These are phyloP conservation scores for Anabacerthia variegaticeps DNA, from an alignment of 2,797 vertebrate genomes.

Conservation along the genomic window DNA sequence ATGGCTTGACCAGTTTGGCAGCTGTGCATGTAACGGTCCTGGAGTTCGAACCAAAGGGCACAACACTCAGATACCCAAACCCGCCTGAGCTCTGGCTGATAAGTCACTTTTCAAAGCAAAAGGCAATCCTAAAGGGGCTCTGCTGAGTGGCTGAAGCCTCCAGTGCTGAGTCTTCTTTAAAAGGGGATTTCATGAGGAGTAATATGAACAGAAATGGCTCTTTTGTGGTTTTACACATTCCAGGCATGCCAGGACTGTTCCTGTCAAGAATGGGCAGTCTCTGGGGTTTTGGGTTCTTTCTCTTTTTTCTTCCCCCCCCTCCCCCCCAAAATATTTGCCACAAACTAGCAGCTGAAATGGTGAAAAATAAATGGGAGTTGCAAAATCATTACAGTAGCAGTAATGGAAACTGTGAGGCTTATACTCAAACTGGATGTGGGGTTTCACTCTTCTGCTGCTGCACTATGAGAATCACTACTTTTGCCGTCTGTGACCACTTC, in stretches of 20 bases:
- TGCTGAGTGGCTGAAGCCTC: background rate
- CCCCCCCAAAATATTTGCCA: background rate
- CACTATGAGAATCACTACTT: background rate
- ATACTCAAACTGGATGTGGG: background rate
- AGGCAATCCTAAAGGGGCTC: constrained; percentile 6
- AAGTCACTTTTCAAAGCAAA: constrained; percentile 30
- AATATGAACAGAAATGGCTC: constrained; percentile 40
- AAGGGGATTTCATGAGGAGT: constrained; percentile 34
- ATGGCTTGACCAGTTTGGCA: background rate
- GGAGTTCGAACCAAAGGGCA: constrained; percentile 27
- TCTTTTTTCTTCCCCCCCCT: too few relatives aligned
- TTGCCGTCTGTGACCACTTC: background rate
- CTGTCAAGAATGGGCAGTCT: constrained; percentile 49
- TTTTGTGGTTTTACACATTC: constrained; percentile 59
- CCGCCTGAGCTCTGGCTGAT: constrained; percentile 30
- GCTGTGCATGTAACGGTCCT: rapidly evolving
- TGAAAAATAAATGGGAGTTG: constrained; percentile 13
- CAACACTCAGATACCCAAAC: constrained; percentile 21
- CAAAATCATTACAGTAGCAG: constrained; percentile 28
- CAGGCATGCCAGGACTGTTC: constrained; percentile 56
- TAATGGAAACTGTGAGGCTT: constrained; percentile 38
- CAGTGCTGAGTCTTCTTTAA: background rate
- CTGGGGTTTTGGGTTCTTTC: background rate
- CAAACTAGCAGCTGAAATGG: background rate
- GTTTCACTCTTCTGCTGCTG: background rate